A percentile compares a stretch with the other conserved stretches of the same genome.
Conservation (phyloP, 2,113 vertebrate species). For the Plestiodon gilberti region DNA sequence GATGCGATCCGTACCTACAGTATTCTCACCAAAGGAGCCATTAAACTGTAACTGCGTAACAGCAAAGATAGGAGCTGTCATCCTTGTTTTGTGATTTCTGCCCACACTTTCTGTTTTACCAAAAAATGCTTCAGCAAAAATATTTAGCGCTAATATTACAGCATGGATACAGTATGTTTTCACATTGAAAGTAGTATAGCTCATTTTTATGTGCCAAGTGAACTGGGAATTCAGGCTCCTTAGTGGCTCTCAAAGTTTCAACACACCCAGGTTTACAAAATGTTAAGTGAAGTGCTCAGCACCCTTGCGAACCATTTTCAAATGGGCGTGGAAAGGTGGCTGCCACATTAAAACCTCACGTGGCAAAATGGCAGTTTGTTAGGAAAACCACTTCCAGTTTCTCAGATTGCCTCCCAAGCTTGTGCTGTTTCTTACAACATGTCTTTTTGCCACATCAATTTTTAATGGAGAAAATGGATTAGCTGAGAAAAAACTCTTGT, state of each 20-base stretch:
- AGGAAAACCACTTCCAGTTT: neutral
- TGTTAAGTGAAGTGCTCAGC: neutral
- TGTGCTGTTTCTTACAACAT: neutral
- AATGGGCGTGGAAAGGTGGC: neutral
- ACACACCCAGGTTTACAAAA: neutral
- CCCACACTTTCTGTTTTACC: slow-evolving; percentile 76
- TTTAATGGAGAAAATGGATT: slow-evolving; percentile 2
- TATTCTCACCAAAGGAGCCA: neutral
- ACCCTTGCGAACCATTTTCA: fast-evolving
- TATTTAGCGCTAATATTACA: slow-evolving; percentile 82
- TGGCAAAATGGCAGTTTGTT: neutral
- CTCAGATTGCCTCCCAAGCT: neutral
- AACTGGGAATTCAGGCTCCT: slow-evolving; percentile 37
- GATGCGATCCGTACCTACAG: neutral
- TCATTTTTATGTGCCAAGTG: slow-evolving; percentile 57
- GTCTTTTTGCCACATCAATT: neutral
- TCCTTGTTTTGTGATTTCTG: slow-evolving; percentile 73
- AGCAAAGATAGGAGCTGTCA: slow-evolving; percentile 74
- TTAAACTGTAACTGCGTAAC: slow-evolving; percentile 17
- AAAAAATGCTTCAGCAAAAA: slow-evolving; percentile 77
- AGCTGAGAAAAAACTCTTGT: neutral
- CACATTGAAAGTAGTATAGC: slow-evolving; percentile 71
- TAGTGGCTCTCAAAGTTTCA: slow-evolving; percentile 19
- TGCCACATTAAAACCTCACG: slow-evolving; percentile 7
- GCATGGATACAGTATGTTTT: slow-evolving; percentile 78